Base-by-base conservation (phyloP, 2,888 invertebrate genomes). In the Tetanocera ferruginea region DNA sequence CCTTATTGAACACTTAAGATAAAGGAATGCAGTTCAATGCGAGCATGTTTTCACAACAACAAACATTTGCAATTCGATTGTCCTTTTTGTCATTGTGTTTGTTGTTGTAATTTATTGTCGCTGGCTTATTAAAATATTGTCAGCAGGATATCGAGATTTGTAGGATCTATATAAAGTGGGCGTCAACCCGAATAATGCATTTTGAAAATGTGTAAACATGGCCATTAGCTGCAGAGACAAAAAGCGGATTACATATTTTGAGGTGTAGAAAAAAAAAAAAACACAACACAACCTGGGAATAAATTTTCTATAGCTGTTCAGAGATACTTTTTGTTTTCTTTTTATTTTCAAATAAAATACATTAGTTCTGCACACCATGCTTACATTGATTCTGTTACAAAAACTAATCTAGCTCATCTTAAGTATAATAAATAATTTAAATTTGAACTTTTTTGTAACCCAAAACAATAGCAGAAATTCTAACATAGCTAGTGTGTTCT, bases 1-100 rank as follows among this genome's bases (percentile, higher is more conserved):
- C 76, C 57, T 52, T 72, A 74, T 73, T 72, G 77, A 76, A 62
- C 71, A 76, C 62, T 70, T 79, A 76, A 43, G 69, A 74, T 70
- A 28, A 75, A 67, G 25, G n/a, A 23, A 17, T 23, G 23, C 67
- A 11, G 5, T 31, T 60, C 28, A 17, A 19, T 19, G 5, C n/a
- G 37, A 66, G 17, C 37, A n/a, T 67, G 28, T 17, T 19, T n/a
- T 31, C 14, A 11, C 11, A 19, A 23, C 67, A 23, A 37, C 67
- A 67, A 37, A n/a, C 37, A 34, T 67, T 75, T 75, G n/a, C 34
- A 37, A 75, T 75, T 34, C 52, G 73, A 73, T 73, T 73, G 73
- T 73, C 73, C 43, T 73, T 57, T 19, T 73, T 43, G n/a, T n/a
- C 28, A 23, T 49, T 28, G 43, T 60, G 25, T n/a, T 43, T 67